These are phyloP conservation scores for Microctonus hyperodae DNA, from an alignment of 2,888 invertebrate species.

Conservation along the genomic window DNA sequence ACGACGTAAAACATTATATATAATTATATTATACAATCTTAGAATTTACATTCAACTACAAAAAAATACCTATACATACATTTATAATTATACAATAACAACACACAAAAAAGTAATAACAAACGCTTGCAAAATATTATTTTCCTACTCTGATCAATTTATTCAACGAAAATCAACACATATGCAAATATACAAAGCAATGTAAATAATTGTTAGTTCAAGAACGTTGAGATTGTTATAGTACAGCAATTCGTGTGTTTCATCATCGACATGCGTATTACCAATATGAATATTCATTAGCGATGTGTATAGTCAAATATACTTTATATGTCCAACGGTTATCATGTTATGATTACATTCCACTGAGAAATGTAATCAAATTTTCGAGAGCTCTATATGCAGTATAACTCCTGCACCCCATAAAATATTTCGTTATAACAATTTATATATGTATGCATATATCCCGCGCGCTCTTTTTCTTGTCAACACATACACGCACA, in stretches of 20 bases:
- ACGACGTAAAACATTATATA: neutral
- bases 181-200: too few species aligned
- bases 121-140: too few species aligned
- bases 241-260: neutral
- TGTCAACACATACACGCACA: neutral
- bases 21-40: neutral
- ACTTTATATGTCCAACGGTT: slow-evolving; percentile 24
- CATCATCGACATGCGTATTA: neutral
- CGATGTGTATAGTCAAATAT: neutral
- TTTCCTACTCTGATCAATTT: too few species aligned
- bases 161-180: too few species aligned
- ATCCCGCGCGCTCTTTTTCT: neutral
- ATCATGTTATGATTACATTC: slow-evolving; percentile 31
- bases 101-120: neutral
- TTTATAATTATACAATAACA: neutral
- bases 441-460: neutral
- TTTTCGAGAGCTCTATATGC: slow-evolving; percentile 7
- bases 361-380: slow-evolving; percentile 27
- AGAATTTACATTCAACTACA: neutral
- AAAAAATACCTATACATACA: neutral
- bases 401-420: too few species aligned
- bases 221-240: neutral
- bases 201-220: neutral
- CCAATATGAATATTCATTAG: slow-evolving; percentile 20
- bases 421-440: slow-evolving; percentile 15